phyloP scores from a whole-genome alignment of 1,140 invertebrate species.

The Drosophila rufa region DNA sequence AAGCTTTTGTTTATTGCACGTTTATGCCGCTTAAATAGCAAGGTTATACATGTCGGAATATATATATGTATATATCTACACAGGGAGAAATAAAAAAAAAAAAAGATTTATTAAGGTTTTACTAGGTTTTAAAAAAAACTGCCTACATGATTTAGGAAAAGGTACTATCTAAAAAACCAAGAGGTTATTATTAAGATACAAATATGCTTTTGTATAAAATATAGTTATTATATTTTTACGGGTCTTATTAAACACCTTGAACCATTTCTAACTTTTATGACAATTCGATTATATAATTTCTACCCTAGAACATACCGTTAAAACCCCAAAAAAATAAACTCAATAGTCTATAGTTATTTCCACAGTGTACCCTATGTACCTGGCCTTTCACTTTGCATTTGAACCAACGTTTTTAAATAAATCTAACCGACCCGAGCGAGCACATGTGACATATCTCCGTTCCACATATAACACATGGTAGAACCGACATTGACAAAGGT shows the following conservation, averaged over 20 bases:
- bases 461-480: constrained; percentile 53
- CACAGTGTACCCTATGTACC: constrained; percentile 22
- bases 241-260: too few relatives aligned
- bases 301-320: too few relatives aligned
- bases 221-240: too few relatives aligned
- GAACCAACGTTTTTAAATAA: constrained; percentile 66
- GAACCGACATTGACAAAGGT: constrained; percentile 73
- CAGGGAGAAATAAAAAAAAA: background rate
- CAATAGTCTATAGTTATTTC: background rate
- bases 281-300: too few relatives aligned
- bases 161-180: background rate
- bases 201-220: too few relatives aligned
- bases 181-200: too few relatives aligned
- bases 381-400: constrained; percentile 82
- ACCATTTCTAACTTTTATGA: too few relatives aligned
- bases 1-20: constrained; percentile 82
- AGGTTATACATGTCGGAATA: constrained; percentile 65
- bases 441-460: constrained; percentile 78
- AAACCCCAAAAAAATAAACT: background rate
- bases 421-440: constrained; percentile 41
- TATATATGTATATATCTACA: constrained; percentile 12
- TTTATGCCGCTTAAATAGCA: constrained; percentile 81
- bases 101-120: background rate
- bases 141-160: background rate
- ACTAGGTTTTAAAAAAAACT: background rate